Conservation (phyloP, 2,797 vertebrate species). For the Peromyscus attwateri region DNA sequence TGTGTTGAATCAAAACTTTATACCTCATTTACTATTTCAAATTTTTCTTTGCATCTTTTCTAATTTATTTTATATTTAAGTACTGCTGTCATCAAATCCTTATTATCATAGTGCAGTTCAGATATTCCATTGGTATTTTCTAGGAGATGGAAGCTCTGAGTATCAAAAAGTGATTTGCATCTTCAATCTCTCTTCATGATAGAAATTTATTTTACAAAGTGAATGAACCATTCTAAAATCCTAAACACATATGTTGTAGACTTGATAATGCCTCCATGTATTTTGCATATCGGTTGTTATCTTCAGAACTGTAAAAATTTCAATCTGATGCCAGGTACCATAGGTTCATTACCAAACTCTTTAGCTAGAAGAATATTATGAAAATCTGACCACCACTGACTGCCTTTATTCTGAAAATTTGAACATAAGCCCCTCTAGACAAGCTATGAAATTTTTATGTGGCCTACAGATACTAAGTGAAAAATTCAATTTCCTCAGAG, state of each 20-base stretch:
- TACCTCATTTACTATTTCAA: slow-evolving; percentile 15
- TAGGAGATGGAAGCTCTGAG: background rate
- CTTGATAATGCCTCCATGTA: background rate
- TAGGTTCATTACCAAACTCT: background rate
- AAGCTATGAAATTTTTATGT: background rate
- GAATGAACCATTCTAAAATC: background rate
- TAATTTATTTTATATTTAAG: background rate
- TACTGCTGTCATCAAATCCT: background rate
- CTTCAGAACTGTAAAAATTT: background rate
- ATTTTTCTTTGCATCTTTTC: background rate
- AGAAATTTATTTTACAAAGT: slow-evolving; percentile 40
- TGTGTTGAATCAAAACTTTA: slow-evolving; percentile 1
- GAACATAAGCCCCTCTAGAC: background rate
- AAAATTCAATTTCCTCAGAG: background rate
- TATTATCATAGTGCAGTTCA: background rate
- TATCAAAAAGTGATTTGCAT: slow-evolving; percentile 38
- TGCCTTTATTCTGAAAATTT: background rate
- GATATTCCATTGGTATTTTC: background rate
- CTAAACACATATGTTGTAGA: background rate
- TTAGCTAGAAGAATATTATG: background rate
- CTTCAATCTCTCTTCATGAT: slow-evolving; percentile 22
- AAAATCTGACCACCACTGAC: background rate
- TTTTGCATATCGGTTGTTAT: background rate
- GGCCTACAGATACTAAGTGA: background rate
- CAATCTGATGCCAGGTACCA: background rate